phyloP scores from a whole-genome alignment of 2,113 vertebrate species.

The Fregata magnificens region DNA sequence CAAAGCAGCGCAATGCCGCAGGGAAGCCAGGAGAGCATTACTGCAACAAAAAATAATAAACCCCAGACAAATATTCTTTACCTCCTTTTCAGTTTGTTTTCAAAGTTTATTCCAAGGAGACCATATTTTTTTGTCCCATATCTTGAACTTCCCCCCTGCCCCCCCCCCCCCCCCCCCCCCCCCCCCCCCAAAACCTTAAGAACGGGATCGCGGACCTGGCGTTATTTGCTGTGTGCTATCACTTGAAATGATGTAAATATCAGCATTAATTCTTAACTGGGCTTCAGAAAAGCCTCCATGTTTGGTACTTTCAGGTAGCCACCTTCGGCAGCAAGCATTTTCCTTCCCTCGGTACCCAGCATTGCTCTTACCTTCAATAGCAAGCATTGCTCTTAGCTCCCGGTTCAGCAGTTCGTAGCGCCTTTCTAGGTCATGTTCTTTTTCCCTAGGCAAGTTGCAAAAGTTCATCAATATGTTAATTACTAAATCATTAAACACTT shows the following conservation, averaged over 20 bases:
- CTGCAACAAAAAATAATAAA: neutral
- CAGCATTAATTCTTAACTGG: neutral
- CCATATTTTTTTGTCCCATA: rapidly evolving
- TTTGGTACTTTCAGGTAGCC: neutral
- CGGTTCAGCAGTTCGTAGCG: conserved; percentile 97
- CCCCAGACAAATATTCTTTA: neutral
- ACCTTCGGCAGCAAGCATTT: neutral
- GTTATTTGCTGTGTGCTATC: neutral
- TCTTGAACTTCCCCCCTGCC: rapidly evolving
- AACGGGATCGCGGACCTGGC: neutral
- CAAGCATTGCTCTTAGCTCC: conserved; percentile 96
- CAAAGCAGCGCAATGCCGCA: neutral
- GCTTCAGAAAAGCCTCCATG: neutral
- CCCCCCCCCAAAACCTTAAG: neutral
- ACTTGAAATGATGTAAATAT: neutral
- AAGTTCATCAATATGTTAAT: conserved; percentile 99
- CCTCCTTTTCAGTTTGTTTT: neutral
- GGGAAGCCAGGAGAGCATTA: neutral
- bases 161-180: neutral
- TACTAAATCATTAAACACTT: conserved; percentile 99
- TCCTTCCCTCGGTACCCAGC: conserved; percentile 88
- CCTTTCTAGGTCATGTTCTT: conserved; percentile 98
- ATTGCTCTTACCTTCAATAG: conserved; percentile 96
- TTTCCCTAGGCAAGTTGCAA: conserved; percentile 97
- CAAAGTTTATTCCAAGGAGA: neutral